These are phyloP conservation scores for Lepisosteus oculatus DNA, from an alignment of 2,113 vertebrate genomes.

Conservation along the genomic window DNA sequence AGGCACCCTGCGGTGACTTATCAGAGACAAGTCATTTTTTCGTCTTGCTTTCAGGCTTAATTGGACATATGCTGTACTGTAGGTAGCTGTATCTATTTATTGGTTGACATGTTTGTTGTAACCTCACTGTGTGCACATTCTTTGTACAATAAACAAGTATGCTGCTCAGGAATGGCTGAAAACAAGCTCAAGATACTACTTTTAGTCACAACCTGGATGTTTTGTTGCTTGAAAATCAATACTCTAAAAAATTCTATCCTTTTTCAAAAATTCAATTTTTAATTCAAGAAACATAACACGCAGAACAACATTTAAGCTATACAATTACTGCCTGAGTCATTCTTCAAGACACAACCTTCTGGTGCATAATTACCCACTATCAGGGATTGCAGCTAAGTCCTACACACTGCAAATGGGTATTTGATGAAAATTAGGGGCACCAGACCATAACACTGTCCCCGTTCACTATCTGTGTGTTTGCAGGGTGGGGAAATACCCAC, in stretches of 20 bases:
- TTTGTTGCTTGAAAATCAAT: no score
- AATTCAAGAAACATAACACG: neutral
- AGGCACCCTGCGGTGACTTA: slow-evolving; percentile 64
- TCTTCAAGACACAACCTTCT: neutral
- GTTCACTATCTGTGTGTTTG: neutral
- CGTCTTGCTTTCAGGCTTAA: slow-evolving; percentile 68
- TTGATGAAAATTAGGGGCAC: neutral
- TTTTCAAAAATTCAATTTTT: no score
- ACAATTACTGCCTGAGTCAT: neutral
- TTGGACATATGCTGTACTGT: slow-evolving; percentile 73
- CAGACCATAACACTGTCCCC: neutral
- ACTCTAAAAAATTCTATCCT: no score
- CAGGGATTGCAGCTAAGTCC: neutral
- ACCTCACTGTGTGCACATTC: no score
- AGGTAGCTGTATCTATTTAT: slow-evolving; percentile 40
- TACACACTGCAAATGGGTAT: neutral
- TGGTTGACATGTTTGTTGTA: no score
- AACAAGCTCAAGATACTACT: neutral
- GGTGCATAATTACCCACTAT: neutral
- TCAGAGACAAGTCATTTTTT: slow-evolving; percentile 59
- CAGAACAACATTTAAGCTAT: neutral
- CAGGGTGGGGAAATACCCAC: neutral
- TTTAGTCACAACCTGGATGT: no score
- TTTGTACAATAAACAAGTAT: neutral
- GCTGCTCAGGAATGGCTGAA: neutral